Base-by-base conservation (phyloP, 1,140 invertebrate species). In the Anoplophora glabripennis region DNA sequence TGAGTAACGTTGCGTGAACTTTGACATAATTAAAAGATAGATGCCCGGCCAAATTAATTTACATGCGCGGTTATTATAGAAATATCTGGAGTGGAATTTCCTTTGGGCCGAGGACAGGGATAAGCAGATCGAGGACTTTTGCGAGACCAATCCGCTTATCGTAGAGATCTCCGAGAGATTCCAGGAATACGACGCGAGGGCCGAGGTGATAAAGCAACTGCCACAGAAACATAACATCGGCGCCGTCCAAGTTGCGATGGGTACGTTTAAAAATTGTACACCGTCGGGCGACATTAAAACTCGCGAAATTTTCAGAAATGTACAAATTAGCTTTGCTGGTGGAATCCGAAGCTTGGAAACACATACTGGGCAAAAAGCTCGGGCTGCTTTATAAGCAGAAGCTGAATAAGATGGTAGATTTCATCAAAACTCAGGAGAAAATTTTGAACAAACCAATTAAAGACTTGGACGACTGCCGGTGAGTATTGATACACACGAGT, bases 91-190 rank as follows among this genome's bases (percentile, higher is more conserved):
- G 58, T 88, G 83, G 73, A 78, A 81, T 7, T 83, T 82, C 66
- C 72, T 89, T 52, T 94, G 90, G 90, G 80, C 83, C 4, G 83
- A 85, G 56, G 81, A 89, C 57, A 80, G 85, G 65, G 82, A 87
- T 11, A 75, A 84, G 38, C 78, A 86, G 62, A 79, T 92, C 10
- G 79, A 86, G 72, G 69, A 77, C 1, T 92, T 92, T 75, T 82
- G 89, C 14, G 80, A 86, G 48, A 81, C 80, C 0, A 81, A 88
- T 71, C 90, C 90, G 0, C 77, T 85, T 7, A 83, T 86, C 21
- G 83, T 87, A 0, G 85, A 89, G 67, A 89, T 91, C 64, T 82
- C 84, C 57, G 84, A 88, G 61, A 86, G 86, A 76, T 86, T 93
- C 53, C 75, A 82, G 11, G 79, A 85, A 56, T 93, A 89, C 66